Evolutionary conservation across 2,888 invertebrate genomes (phyloP), one percentile per base, ranked within the genome.

Genomic region (Agrypnus murinus): DNA sequence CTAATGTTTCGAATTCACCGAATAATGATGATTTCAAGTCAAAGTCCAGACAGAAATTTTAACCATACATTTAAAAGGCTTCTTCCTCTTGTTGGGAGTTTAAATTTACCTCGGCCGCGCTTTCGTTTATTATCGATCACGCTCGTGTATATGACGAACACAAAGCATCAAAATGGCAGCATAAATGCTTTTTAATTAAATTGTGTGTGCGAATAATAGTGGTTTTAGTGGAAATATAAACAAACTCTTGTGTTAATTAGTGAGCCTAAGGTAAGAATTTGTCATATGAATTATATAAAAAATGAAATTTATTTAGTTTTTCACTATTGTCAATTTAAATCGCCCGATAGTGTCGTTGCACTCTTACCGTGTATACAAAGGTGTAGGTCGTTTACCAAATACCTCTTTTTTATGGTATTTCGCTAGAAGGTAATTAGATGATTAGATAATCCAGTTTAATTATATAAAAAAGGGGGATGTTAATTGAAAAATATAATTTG

Each of bases 331-430:
- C 55, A 9, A 55, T 55, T 55, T 55, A 55, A 55, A 55, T 36
- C 1, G 9, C 55, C 10, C 10, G n/a, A 25, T 25, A 2, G 55
- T 55, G 55, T 55, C 55, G 55, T 55, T 55, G 55, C 55, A 55
- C 55, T 55, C 55, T 25, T 5, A n/a, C 36, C 36, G 50, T 55
- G 36, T 55, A 38, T 55, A 53, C 53, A 38, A 55, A 55, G 36
- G 36, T 36, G 15, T 32, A 55, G 55, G 55, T 55, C 55, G 55
- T 55, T 25, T 55, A 9, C 48, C 48, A 25, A 48, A 48, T 19
- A 25, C 25, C 25, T 25, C 5, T 25, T 25, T 25, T 25, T 25
- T 25, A 25, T 5, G 5, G 5, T 25, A 25, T 25, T 25, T 25
- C 5, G 25, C 25, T 25, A 25, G 25, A 25, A 25, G 25, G 25